These are phyloP conservation scores for Tylochromis polylepis DNA, from an alignment of 2,113 vertebrate genomes.

Conservation along the genomic window DNA sequence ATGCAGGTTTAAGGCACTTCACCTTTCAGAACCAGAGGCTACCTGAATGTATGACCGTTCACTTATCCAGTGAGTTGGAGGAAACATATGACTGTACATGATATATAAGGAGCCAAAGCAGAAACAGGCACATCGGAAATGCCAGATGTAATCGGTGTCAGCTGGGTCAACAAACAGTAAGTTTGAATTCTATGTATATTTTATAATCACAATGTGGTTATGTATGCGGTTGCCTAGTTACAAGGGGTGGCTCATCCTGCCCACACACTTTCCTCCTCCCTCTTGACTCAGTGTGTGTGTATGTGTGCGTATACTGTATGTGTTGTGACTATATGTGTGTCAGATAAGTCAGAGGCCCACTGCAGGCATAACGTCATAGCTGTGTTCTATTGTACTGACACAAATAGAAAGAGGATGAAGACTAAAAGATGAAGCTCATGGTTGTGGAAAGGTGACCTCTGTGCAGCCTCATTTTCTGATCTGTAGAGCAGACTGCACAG, in stretches of 20 bases:
- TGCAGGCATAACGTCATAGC: neutral
- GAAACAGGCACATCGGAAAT: neutral
- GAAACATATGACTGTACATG: neutral
- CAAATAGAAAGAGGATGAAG: constrained; percentile 3
- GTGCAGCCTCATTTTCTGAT: neutral
- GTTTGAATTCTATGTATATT: neutral
- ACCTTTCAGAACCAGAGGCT: neutral
- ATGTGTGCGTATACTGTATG: neutral
- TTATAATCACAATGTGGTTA: neutral
- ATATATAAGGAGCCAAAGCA: neutral
- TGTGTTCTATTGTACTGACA: neutral
- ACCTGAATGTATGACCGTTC: neutral
- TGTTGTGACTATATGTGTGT: neutral
- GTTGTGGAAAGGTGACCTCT: neutral
- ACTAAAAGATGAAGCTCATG: neutral
- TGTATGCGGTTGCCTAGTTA: constrained; percentile 21
- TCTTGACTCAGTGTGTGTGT: neutral
- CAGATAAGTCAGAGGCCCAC: neutral
- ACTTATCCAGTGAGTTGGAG: neutral
- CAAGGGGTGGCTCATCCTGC: neutral
- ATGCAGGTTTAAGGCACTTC: neutral
- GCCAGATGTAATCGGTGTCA: neutral
- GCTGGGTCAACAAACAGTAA: neutral
- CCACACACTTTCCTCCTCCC: neutral
- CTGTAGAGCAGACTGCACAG: neutral